phyloP scores from a whole-genome alignment of 2,113 vertebrate species.

The Prochilodus magdalenae region DNA sequence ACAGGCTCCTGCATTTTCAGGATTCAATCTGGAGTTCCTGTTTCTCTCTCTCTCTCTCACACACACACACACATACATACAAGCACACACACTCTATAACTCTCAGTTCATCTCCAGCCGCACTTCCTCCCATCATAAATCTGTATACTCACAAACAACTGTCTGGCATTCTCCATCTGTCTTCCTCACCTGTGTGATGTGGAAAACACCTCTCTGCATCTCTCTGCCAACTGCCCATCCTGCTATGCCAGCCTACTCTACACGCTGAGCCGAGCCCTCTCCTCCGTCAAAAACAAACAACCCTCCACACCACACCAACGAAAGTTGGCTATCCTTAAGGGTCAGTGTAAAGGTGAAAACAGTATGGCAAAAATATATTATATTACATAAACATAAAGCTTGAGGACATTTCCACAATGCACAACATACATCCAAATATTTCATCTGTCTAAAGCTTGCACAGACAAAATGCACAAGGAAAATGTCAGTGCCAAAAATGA shows the following conservation, averaged over 20 bases:
- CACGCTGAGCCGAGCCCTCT: not conserved
- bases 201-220: constrained; percentile 72
- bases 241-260: constrained; percentile 53
- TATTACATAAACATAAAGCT: not conserved
- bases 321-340: not conserved
- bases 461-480: too few species aligned
- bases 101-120: constrained; percentile 63
- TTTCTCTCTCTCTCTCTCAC: constrained; percentile 17
- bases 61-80: constrained; percentile 19
- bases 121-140: constrained; percentile 77
- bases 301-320: not conserved
- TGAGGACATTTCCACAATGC: not conserved
- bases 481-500: too few species aligned
- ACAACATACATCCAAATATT: too few species aligned
- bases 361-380: not conserved
- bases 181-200: constrained; percentile 75
- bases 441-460: too few species aligned
- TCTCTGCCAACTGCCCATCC: constrained; percentile 69
- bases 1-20: constrained; percentile 61
- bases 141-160: constrained; percentile 79
- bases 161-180: constrained; percentile 78
- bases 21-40: constrained; percentile 58
- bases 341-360: not conserved
- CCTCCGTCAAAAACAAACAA: not conserved
- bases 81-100: constrained; percentile 17